A percentile compares a stretch with the other conserved stretches of the same genome.
Evolutionary conservation across 1,140 invertebrate species (phyloP).

Genomic region (Zaprionus ornatus): DNA sequence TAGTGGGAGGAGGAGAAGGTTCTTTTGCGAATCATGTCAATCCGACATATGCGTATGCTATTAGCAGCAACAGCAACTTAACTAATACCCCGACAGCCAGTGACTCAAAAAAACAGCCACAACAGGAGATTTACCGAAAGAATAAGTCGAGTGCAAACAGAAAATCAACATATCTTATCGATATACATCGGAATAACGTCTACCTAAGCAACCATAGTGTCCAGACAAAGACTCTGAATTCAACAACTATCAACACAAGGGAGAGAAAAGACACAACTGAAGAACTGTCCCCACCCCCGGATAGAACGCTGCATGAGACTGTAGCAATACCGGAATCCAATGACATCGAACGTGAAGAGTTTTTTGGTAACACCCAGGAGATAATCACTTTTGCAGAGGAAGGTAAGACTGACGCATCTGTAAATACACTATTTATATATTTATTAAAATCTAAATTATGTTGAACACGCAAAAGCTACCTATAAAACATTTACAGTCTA

Average conservation of each 20-base stretch:
- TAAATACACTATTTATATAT: neutral
- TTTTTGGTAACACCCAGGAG: constrained; percentile 91
- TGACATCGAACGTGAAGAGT: constrained; percentile 87
- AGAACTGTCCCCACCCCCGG: neutral
- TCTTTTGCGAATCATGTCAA: constrained; percentile 29
- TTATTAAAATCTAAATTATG: too few relatives aligned
- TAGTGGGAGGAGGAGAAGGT: constrained; percentile 49
- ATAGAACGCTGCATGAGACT: constrained; percentile 5
- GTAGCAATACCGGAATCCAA: constrained; percentile 38
- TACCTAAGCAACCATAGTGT: constrained; percentile 64
- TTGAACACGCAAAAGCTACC: too few relatives aligned
- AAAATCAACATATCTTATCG: constrained; percentile 79
- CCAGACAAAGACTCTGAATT: constrained; percentile 4
- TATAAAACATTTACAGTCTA: too few relatives aligned
- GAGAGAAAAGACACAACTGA: constrained; percentile 12
- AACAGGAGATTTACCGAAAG: constrained; percentile 5
- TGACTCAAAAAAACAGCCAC: constrained; percentile 13
- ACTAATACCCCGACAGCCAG: neutral
- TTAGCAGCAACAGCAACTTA: neutral
- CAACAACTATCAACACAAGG: constrained; percentile 7
- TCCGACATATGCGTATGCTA: neutral
- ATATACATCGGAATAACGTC: constrained; percentile 71
- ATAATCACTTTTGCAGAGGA: constrained; percentile 92
- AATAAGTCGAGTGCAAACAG: constrained; percentile 52
- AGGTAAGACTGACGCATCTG: constrained; percentile 85